Evolutionary conservation across 2,113 vertebrate species (phyloP).

Genomic region (Promerops cafer): DNA sequence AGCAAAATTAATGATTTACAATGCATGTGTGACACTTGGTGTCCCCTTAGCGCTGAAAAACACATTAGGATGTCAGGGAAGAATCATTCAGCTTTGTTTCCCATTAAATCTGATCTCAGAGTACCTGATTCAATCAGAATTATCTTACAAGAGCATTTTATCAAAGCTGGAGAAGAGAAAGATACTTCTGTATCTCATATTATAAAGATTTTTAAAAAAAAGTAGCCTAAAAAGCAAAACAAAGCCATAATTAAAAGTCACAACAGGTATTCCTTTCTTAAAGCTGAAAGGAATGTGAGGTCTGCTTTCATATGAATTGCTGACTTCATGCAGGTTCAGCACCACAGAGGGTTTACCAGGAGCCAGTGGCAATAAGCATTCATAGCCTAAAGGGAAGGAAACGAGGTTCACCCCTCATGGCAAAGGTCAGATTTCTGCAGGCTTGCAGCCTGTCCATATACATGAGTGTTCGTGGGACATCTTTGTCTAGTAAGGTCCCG

Average conservation of each 20-base stretch:
- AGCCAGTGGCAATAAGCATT: conserved; percentile 13
- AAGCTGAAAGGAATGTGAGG: background rate
- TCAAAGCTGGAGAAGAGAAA: background rate
- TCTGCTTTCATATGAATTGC: conserved; percentile 25
- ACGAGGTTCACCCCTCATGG: conserved; percentile 65
- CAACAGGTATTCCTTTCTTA: conserved; percentile 37
- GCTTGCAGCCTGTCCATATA: conserved; percentile 57
- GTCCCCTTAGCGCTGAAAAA: background rate
- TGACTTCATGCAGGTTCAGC: conserved; percentile 42
- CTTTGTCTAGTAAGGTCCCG: conserved; percentile 59
- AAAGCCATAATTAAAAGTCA: background rate
- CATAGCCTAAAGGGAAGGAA: conserved; percentile 61
- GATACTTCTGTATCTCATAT: background rate
- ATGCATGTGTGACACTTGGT: background rate
- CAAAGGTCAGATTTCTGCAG: conserved; percentile 77
- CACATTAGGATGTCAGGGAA: background rate
- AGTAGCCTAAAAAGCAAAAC: background rate
- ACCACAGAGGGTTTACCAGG: background rate
- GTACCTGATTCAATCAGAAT: background rate
- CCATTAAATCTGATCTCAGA: background rate
- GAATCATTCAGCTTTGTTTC: background rate
- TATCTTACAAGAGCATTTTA: background rate
- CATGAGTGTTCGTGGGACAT: conserved; percentile 49
- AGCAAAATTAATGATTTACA: background rate
- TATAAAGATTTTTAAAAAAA: background rate